Conservation (phyloP, 2,113 vertebrate species). For the Chionis minor region DNA sequence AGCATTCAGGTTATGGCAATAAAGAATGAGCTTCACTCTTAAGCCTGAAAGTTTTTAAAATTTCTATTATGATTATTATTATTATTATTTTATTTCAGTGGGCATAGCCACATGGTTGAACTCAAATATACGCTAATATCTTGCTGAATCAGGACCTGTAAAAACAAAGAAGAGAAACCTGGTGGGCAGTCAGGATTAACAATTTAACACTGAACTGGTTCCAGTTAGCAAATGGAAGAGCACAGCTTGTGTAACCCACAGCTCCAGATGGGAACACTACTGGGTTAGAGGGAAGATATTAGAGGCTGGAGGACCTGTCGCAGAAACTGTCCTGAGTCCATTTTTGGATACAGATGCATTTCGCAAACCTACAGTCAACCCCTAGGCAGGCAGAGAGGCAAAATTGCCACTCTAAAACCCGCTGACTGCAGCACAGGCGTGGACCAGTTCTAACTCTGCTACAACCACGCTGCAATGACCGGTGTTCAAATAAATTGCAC, state of each 20-base stretch:
- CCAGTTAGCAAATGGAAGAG: not conserved
- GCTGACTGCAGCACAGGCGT: not conserved
- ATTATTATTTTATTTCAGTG: not conserved
- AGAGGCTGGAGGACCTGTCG: not conserved
- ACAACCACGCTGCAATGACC: not conserved
- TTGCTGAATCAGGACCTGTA: not conserved
- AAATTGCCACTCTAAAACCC: not conserved
- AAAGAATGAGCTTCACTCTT: not conserved
- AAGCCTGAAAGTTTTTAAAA: not conserved
- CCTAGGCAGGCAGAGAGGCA: not conserved
- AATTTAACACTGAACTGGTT: not conserved
- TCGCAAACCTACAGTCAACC: not conserved
- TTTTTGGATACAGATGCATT: not conserved
- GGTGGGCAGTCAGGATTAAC: not conserved
- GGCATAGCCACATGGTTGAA: not conserved
- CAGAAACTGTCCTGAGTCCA: not conserved
- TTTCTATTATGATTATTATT: not conserved
- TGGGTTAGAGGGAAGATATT: not conserved
- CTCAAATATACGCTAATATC: not conserved
- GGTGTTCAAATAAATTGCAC: conserved; percentile 25
- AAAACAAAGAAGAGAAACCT: not conserved
- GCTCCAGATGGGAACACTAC: not conserved
- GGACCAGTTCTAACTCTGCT: not conserved
- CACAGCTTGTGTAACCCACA: not conserved
- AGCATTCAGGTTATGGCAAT: not conserved